Base-by-base conservation (phyloP, 2,888 invertebrate species). In the Dioctria linearis region DNA sequence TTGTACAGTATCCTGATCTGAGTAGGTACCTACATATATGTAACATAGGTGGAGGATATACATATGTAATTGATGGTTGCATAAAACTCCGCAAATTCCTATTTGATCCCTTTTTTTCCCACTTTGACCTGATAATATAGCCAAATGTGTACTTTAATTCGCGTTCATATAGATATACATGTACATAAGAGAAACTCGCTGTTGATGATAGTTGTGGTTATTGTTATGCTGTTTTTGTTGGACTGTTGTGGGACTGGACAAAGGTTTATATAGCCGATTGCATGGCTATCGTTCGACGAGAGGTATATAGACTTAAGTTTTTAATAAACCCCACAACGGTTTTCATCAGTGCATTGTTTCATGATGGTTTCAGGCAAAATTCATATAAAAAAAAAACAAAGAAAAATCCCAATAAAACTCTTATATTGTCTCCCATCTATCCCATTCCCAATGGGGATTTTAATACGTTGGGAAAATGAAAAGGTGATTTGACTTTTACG, bases 401-500 rank as follows among this genome's bases (percentile, higher is more conserved):
- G 11, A 40, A 67, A 6, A 51, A 40, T 73, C 11, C 73, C 73
- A 59, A 73, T 59, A 57, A 73, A 73, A 73, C 73, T 57, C 13
- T 40, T 37, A 37, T 43, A 42, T n/a, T 25, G 25, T 25, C 25
- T 57, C 54, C 54, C 54, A 11, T 25, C 25, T 25, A 25, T 25
- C 25, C 57, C 37, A 40, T 49, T 8, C 51, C 69, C 57, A 3
- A 51, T 25, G 71, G 40, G 57, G 39, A 8, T 51, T n/a, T 51
- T 73, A 73, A 9, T 59, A 54, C 54, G 11, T 54, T 46, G 54
- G 46, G 5, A 69, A 37, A 73, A 59, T 73, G 59, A 39, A 59
- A 73, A 73, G 42, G 57, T 57, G 73, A 73, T 59, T 51, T 73
- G 73, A 73, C 73, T 73, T 73, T 73, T 57, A 42, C 57, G 73